These are phyloP conservation scores for Agelas oroides DNA, from an alignment of 37 sponge, comb jelly and placozoan species.

Conservation along the genomic window DNA sequence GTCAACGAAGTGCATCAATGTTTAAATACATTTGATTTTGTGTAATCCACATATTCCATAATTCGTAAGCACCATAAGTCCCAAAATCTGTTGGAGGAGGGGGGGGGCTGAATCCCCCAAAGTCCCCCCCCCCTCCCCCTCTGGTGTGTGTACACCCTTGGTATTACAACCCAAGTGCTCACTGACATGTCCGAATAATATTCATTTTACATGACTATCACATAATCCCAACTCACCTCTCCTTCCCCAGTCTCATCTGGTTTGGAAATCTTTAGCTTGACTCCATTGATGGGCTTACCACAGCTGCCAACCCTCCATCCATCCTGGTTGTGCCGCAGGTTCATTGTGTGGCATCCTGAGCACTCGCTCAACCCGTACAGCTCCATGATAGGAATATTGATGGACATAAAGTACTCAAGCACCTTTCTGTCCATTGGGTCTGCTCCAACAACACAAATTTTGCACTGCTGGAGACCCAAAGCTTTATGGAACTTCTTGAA, in stretches of 20 bases:
- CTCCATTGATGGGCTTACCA: conserved; percentile 69
- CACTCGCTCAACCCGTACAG: conserved; percentile 84
- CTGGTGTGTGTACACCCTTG: too few relatives aligned
- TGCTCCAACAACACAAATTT: conserved; percentile 31
- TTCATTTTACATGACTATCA: too few relatives aligned
- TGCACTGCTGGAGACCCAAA: conserved; percentile 62
- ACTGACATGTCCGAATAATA: too few relatives aligned
- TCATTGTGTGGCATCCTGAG: conserved; percentile 61
- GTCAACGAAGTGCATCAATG: too few relatives aligned
- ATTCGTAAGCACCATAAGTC: too few relatives aligned
- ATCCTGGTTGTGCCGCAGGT: conserved; percentile 20
- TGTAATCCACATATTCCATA: too few relatives aligned
- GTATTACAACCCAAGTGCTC: too few relatives aligned
- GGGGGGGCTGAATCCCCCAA: too few relatives aligned
- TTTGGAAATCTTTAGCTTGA: conserved; percentile 67
- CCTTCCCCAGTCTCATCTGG: conserved; percentile 91
- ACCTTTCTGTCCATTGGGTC: conserved; percentile 29
- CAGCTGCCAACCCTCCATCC: conserved; percentile 80
- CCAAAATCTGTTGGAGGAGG: too few relatives aligned
- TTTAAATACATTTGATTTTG: too few relatives aligned
- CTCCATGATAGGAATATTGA: conserved; percentile 92
- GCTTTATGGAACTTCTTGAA: conserved; percentile 59
- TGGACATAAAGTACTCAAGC: conserved; percentile 83
- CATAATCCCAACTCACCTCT: conserved; percentile 78
- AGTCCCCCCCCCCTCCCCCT: too few relatives aligned